phyloP scores from a whole-genome alignment of 2,113 vertebrate species.

The Petroica traversi region DNA sequence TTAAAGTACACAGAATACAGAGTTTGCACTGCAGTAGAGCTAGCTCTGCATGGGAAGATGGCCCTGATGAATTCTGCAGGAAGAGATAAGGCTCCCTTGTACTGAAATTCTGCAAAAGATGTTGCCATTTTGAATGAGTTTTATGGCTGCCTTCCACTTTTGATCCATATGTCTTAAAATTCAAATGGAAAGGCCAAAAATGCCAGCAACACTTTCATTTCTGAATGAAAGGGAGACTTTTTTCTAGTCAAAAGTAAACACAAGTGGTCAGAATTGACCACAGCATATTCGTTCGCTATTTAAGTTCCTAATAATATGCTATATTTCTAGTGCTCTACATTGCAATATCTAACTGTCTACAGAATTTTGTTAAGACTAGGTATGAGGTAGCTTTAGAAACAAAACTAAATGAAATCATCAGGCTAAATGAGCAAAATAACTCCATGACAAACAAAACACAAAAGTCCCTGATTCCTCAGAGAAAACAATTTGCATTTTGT shows the following conservation, averaged over 20 bases:
- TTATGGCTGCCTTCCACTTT: not conserved
- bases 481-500: not conserved
- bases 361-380: not conserved
- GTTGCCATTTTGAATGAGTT: not conserved
- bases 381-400: not conserved
- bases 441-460: not conserved
- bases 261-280: not conserved
- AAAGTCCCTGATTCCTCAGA: not conserved
- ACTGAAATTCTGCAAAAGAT: not conserved
- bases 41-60: not conserved
- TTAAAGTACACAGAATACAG: not conserved
- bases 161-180: not conserved
- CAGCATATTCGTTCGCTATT: not conserved
- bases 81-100: not conserved
- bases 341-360: not conserved
- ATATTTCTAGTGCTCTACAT: not conserved
- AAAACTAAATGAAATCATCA: not conserved
- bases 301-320: not conserved
- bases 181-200: not conserved
- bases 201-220: not conserved
- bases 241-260: not conserved
- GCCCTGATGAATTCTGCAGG: not conserved
- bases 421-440: not conserved
- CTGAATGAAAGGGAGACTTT: not conserved
- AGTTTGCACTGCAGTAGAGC: not conserved